These are phyloP conservation scores for Hydropsyche betteni DNA, from an alignment of 2,888 invertebrate genomes.

Conservation along the genomic window DNA sequence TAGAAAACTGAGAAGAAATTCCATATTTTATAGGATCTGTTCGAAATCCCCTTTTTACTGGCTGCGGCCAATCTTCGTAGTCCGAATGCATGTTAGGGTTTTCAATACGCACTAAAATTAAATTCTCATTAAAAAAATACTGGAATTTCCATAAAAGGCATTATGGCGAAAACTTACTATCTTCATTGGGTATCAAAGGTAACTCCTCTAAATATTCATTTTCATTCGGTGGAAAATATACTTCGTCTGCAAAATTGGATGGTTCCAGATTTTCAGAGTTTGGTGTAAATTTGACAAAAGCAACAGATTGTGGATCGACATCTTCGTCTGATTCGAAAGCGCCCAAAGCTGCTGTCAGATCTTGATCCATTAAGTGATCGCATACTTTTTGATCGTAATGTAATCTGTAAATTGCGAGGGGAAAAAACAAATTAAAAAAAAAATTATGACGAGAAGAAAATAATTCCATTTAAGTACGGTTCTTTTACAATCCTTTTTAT, in stretches of 20 bases:
- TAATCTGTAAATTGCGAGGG: constrained; percentile 55
- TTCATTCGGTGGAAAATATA: constrained; percentile 77
- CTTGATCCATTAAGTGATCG: constrained; percentile 63
- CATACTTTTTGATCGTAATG: constrained; percentile 62
- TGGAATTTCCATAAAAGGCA: no score
- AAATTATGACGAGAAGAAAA: neutral
- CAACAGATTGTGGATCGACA: constrained; percentile 75
- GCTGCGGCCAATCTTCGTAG: constrained; percentile 29
- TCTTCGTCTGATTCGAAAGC: constrained; percentile 63
- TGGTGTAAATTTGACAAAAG: constrained; percentile 83
- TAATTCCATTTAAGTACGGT: no score
- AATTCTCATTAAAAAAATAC: no score
- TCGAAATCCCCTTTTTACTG: constrained; percentile 6
- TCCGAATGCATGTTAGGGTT: constrained; percentile 1
- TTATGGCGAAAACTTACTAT: constrained; percentile 54
- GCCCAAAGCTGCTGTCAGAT: constrained; percentile 64
- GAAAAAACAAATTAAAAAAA: constrained; percentile 26
- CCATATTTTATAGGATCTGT: neutral
- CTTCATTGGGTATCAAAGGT: constrained; percentile 51
- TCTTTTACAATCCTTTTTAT: no score
- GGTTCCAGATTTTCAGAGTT: constrained; percentile 61
- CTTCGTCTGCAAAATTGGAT: constrained; percentile 81
- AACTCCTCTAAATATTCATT: constrained; percentile 57
- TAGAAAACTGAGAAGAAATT: constrained; percentile 40
- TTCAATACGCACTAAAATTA: constrained; percentile 21